Evolutionary conservation across 2,113 vertebrate genomes (phyloP).

Genomic region (Grallaria varia): DNA sequence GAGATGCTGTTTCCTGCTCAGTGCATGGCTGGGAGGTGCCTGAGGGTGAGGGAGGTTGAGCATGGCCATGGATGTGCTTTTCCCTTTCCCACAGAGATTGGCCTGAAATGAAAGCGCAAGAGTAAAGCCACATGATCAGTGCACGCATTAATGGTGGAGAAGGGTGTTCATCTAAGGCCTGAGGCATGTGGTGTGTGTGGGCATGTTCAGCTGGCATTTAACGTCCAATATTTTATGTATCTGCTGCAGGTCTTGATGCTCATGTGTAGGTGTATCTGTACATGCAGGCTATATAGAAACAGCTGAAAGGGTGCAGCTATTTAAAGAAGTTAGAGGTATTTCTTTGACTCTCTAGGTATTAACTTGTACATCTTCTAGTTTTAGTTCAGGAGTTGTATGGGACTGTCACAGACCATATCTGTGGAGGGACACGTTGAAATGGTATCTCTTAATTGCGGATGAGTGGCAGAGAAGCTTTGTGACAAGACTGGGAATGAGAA

Average conservation of each 20-base stretch:
- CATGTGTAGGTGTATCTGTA: fast-evolving
- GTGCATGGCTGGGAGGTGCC: not conserved
- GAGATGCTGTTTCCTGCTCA: not conserved
- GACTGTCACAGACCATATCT: not conserved
- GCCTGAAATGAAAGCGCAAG: not conserved
- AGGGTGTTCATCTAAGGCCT: not conserved
- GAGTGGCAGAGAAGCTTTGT: not conserved
- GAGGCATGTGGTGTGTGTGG: not conserved
- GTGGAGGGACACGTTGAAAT: not conserved
- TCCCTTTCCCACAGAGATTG: not conserved
- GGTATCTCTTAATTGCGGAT: not conserved
- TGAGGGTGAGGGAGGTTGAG: not conserved
- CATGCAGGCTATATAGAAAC: not conserved
- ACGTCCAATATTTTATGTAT: not conserved
- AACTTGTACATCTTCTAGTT: not conserved
- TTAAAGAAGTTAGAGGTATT: not conserved
- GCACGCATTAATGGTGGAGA: not conserved
- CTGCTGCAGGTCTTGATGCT: not conserved
- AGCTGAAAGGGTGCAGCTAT: not conserved
- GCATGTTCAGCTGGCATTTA: not conserved
- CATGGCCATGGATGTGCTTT: not conserved
- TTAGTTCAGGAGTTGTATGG: not conserved
- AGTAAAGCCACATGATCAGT: not conserved
- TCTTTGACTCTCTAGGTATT: not conserved
- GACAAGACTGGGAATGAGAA: not conserved